A percentile compares a stretch with the other conserved stretches of the same genome.
Evolutionary conservation across 2,113 vertebrate species (phyloP).

Genomic region (Ciconia stormi): DNA sequence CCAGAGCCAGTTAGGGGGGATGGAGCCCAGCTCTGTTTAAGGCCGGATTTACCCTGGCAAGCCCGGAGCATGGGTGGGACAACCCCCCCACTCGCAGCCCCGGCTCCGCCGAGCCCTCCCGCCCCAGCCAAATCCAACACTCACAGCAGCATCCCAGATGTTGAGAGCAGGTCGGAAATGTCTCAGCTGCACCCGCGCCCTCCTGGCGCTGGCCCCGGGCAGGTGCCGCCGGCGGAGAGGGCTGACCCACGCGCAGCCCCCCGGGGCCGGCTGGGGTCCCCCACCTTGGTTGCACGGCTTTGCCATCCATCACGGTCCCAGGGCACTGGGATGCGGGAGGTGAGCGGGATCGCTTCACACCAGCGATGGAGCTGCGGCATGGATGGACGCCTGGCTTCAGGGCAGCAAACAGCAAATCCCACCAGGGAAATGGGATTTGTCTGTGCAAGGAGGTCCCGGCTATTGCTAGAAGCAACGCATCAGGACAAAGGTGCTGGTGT

Average conservation of each 20-base stretch:
- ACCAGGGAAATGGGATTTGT: neutral
- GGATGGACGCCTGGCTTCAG: neutral
- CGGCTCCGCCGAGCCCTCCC: fast-evolving
- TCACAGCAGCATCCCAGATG: neutral
- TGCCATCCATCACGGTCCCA: neutral
- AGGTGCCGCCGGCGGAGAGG: neutral
- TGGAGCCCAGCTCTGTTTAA: neutral
- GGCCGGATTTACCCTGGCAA: neutral
- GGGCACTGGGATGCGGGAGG: neutral
- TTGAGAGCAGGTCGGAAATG: neutral
- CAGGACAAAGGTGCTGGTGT: neutral
- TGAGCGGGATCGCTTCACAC: fast-evolving
- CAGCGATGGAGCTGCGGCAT: fast-evolving
- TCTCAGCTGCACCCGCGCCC: neutral
- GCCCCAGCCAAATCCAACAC: neutral
- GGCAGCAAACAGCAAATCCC: neutral
- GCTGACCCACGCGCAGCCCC: fast-evolving
- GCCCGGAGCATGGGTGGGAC: fast-evolving
- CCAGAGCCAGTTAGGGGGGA: neutral
- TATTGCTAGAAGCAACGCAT: neutral
- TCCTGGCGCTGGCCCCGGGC: neutral
- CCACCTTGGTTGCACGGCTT: fast-evolving
- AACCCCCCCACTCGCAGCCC: too few relatives aligned
- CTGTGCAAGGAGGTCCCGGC: neutral
- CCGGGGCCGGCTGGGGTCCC: neutral